Conservation (phyloP, 2,113 vertebrate genomes). For the Crotophaga sulcirostris region DNA sequence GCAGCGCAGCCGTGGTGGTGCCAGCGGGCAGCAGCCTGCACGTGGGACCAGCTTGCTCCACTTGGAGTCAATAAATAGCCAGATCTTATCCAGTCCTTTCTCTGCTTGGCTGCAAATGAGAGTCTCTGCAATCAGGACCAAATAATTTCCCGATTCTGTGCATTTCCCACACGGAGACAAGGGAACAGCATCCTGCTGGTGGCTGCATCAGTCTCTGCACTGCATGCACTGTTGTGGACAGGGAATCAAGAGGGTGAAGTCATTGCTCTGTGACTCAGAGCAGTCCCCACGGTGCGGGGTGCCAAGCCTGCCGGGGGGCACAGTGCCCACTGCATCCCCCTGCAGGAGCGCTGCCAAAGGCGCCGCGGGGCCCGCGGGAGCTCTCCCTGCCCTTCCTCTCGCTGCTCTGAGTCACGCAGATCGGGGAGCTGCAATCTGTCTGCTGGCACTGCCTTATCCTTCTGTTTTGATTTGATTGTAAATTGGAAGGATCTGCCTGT, state of each 20-base stretch:
- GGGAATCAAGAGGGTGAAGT: not conserved
- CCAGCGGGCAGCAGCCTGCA: fast-evolving
- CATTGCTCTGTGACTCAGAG: not conserved
- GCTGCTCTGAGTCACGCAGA: not conserved
- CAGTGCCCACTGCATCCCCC: not conserved
- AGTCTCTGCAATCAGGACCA: not conserved
- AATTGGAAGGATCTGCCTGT: not conserved
- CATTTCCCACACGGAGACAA: not conserved
- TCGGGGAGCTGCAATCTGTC: not conserved
- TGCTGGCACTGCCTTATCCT: not conserved
- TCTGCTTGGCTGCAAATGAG: not conserved
- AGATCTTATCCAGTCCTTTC: not conserved
- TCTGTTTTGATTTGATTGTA: not conserved
- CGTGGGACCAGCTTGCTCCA: not conserved
- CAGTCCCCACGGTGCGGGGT: not conserved
- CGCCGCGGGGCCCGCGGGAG: not conserved
- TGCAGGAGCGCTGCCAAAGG: not conserved
- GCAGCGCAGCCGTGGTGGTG: not conserved
- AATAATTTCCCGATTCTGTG: not conserved
- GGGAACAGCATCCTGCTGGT: not conserved
- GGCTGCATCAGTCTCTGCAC: not conserved
- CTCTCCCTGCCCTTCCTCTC: not conserved
- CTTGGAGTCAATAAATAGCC: not conserved
- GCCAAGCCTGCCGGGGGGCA: no score
- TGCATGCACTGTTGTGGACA: fast-evolving